phyloP scores from a whole-genome alignment of 1,140 invertebrate species.

The Drosophila arizonae region DNA sequence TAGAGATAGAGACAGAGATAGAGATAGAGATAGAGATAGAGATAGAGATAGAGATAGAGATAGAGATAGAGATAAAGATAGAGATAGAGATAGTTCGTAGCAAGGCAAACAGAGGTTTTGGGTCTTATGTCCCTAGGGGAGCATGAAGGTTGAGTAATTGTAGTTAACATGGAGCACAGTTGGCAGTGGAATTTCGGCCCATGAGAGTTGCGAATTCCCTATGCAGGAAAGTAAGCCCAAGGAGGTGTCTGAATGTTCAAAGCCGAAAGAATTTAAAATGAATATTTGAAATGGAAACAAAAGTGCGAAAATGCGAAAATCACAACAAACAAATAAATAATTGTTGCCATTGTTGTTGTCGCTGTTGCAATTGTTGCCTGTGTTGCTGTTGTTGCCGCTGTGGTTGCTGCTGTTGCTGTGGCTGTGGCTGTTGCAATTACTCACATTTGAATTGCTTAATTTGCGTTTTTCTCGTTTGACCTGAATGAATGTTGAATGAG shows the following conservation, averaged over 20 bases:
- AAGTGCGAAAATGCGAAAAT: slow-evolving; percentile 8
- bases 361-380: not conserved
- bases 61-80: no score
- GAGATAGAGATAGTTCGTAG: no score
- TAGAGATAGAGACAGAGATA: no score
- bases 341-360: slow-evolving; percentile 13
- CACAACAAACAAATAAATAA: slow-evolving; percentile 30
- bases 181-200: no score
- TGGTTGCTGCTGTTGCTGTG: not conserved
- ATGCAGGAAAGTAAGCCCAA: no score
- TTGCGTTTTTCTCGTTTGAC: slow-evolving; percentile 21
- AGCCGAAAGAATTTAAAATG: slow-evolving; percentile 12
- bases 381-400: not conserved
- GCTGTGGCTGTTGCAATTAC: slow-evolving; percentile 27
- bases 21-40: no score
- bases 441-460: slow-evolving; percentile 36
- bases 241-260: not conserved
- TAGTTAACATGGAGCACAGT: not conserved
- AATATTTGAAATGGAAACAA: not conserved
- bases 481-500: slow-evolving; percentile 33
- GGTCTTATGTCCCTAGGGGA: no score
- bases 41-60: no score
- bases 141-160: no score
- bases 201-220: no score
- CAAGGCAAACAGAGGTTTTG: no score